Evolutionary conservation across 1,140 invertebrate species (phyloP).

Genomic region (Stegodyphus dumicola): DNA sequence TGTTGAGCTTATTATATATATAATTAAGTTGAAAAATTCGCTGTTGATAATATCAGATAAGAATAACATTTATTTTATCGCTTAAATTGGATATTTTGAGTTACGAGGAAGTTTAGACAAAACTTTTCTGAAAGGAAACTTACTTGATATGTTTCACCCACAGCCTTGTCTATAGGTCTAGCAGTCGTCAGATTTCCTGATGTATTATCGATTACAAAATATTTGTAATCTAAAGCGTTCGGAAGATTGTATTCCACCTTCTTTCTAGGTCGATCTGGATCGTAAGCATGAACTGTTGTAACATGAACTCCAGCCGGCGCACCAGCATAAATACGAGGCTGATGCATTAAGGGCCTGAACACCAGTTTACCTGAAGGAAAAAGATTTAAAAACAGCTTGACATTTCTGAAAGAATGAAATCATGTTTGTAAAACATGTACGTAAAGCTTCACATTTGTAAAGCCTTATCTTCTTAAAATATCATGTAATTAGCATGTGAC

Average conservation of each 20-base stretch:
- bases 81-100: no score
- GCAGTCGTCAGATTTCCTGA: constrained; percentile 58
- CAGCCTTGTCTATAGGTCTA: constrained; percentile 5
- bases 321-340: constrained; percentile 58
- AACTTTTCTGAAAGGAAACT: not conserved
- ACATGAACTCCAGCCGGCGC: constrained; percentile 60
- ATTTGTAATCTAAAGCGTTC: constrained; percentile 37
- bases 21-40: no score
- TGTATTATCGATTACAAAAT: constrained; percentile 49
- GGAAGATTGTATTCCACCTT: constrained; percentile 54
- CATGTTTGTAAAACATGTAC: no score
- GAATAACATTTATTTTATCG: no score
- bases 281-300: constrained; percentile 58
- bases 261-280: constrained; percentile 45
- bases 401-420: no score
- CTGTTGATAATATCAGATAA: no score
- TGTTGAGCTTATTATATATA: no score
- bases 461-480: no score
- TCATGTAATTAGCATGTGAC: no score
- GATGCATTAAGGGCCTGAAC: constrained; percentile 54
- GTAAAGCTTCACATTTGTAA: no score
- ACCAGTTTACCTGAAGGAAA: constrained; percentile 52
- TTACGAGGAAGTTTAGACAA: no score
- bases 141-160: constrained; percentile 52
- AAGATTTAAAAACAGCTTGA: not conserved